phyloP scores from a whole-genome alignment of 2,113 vertebrate species.

The Pan paniscus region DNA sequence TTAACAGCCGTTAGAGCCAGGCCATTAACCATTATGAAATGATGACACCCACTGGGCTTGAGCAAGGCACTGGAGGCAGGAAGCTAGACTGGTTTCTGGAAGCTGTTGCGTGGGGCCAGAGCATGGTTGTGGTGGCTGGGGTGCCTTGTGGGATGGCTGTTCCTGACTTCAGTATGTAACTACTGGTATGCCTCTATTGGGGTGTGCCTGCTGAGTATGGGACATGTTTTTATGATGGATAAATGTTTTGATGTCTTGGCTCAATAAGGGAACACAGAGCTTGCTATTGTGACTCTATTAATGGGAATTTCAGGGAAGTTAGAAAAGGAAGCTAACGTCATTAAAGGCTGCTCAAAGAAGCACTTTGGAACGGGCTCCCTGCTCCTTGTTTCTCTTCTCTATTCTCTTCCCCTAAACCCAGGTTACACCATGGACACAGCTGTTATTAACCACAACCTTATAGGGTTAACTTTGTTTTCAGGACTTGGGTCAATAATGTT shows the following conservation, averaged over 20 bases:
- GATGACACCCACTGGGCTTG: neutral
- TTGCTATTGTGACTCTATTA: neutral
- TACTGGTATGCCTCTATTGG: neutral
- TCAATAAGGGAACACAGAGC: neutral
- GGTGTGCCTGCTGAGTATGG: neutral
- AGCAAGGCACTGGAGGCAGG: neutral
- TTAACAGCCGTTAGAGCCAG: neutral
- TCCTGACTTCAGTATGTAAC: neutral
- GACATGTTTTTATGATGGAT: neutral
- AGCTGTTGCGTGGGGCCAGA: neutral
- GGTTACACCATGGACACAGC: fast-evolving
- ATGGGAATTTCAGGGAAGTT: neutral
- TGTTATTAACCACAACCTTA: neutral
- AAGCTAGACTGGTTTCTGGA: neutral
- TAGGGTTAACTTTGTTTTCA: neutral
- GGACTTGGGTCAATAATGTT: neutral
- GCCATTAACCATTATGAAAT: neutral
- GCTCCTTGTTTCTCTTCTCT: neutral
- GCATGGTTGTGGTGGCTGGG: fast-evolving
- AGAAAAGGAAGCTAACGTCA: neutral
- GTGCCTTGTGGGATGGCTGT: neutral
- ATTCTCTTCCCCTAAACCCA: neutral
- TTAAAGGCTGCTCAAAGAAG: neutral
- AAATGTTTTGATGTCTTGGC: neutral
- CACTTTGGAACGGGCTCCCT: fast-evolving